These are phyloP conservation scores for Polyommatus icarus DNA, from an alignment of 2,888 invertebrate genomes.

Conservation along the genomic window DNA sequence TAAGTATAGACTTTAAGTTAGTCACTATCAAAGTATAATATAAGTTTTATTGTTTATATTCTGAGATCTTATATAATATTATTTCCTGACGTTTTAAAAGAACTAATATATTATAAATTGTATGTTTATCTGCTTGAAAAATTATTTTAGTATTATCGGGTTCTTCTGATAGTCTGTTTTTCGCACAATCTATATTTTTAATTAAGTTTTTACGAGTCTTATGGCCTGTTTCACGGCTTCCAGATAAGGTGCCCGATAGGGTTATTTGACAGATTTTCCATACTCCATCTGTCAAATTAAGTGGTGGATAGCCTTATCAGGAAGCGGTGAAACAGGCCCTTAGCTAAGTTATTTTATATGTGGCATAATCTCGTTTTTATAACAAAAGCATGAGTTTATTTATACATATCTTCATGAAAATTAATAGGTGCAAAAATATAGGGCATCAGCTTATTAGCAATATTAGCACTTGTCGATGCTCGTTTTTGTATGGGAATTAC, in stretches of 20 bases:
- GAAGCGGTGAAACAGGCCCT: too few relatives aligned
- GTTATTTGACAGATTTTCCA: too few relatives aligned
- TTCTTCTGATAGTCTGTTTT: neutral
- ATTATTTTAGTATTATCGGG: neutral
- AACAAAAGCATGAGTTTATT: neutral
- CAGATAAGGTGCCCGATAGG: too few relatives aligned
- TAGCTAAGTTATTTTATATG: neutral
- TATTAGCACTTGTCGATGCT: neutral
- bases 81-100: neutral
- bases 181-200: constrained; percentile 18
- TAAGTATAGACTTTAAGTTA: constrained; percentile 9
- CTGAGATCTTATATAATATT: neutral
- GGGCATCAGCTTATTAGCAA: neutral
- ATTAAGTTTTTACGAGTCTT: neutral
- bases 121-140: neutral
- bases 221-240: too few relatives aligned
- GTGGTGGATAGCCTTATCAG: too few relatives aligned
- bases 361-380: neutral
- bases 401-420: neutral
- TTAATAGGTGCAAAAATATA: neutral
- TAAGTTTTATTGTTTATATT: constrained; percentile 22
- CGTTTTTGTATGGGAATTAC: neutral
- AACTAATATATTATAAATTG: neutral
- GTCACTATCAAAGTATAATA: constrained; percentile 6
- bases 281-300: too few relatives aligned